Conservation (phyloP, 1,140 invertebrate genomes). For the Ostrea denselamellosa region DNA sequence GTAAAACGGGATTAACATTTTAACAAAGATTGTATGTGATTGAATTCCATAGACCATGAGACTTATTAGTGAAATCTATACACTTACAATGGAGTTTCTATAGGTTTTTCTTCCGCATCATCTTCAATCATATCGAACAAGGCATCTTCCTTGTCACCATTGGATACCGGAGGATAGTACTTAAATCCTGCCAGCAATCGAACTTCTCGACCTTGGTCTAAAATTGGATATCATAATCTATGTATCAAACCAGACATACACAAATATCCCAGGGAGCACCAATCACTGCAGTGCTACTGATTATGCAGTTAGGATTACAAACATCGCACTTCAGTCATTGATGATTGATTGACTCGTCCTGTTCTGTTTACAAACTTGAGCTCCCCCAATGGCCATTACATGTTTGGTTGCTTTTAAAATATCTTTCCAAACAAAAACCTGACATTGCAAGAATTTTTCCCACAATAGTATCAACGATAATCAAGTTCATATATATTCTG, state of each 20-base stretch:
- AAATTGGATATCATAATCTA: slow-evolving; percentile 47
- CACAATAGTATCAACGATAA: no score
- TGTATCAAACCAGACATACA: neutral
- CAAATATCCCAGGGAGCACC: no score
- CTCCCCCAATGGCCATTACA: no score
- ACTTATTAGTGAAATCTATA: neutral
- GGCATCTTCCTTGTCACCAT: slow-evolving; percentile 60
- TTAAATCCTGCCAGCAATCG: slow-evolving; percentile 73
- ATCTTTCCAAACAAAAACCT: no score
- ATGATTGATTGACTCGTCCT: no score
- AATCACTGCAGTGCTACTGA: no score
- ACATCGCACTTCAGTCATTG: no score
- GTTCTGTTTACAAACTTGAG: no score
- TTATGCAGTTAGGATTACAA: no score
- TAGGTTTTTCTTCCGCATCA: slow-evolving; percentile 75
- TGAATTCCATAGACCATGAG: neutral
- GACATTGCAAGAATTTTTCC: no score
- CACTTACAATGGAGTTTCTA: slow-evolving; percentile 77
- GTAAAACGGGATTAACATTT: neutral
- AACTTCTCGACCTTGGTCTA: slow-evolving; percentile 74
- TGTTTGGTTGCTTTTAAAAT: no score
- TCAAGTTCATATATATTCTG: no score
- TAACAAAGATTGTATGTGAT: neutral
- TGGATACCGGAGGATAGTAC: slow-evolving; percentile 65
- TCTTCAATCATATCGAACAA: slow-evolving; percentile 76